Conservation (phyloP, 2,113 vertebrate genomes). For the Cisticola juncidis region DNA sequence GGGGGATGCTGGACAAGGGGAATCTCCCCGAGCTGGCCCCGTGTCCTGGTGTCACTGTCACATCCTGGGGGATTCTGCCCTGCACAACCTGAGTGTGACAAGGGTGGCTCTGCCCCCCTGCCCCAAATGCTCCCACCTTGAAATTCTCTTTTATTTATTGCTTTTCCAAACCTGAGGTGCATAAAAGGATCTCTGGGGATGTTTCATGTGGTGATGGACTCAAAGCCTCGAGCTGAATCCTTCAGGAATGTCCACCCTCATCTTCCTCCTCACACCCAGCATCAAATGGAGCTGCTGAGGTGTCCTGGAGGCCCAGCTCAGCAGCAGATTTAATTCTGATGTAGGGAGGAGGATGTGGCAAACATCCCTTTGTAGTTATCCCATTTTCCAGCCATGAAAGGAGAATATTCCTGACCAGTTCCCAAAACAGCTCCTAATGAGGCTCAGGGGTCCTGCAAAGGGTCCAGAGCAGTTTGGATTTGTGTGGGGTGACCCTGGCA, state of each 20-base stretch:
- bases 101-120: neutral
- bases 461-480: neutral
- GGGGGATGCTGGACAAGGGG: no score
- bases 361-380: neutral
- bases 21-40: neutral
- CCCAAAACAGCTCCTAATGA: neutral
- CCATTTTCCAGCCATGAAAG: neutral
- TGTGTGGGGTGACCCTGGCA: neutral
- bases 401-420: neutral
- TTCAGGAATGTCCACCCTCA: neutral
- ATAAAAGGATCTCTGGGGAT: neutral
- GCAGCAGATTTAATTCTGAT: no score
- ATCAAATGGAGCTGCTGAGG: neutral
- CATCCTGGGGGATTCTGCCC: neutral
- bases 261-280: neutral
- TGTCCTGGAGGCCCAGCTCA: no score
- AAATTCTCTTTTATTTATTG: neutral
- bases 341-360: neutral
- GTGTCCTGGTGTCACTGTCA: neutral
- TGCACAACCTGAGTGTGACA: neutral
- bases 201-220: neutral
- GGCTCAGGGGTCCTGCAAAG: neutral
- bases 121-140: neutral
- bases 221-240: neutral
- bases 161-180: neutral